These are phyloP conservation scores for Podarcis muralis DNA, from an alignment of 2,113 vertebrate genomes.

Conservation along the genomic window DNA sequence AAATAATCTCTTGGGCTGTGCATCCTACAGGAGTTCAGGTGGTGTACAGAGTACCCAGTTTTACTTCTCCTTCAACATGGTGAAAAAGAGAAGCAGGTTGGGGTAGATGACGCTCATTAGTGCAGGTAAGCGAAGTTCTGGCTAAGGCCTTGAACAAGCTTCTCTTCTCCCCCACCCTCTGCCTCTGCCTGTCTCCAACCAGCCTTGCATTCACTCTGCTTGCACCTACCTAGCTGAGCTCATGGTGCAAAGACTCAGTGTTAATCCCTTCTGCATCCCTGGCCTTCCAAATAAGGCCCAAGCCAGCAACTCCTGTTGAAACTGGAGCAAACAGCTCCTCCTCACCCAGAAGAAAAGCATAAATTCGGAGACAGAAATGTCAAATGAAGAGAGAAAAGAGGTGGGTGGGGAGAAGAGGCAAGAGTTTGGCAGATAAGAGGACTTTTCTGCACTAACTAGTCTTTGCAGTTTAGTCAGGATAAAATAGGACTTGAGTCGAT, in stretches of 20 bases:
- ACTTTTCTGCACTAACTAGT: not conserved
- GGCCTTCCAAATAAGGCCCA: not conserved
- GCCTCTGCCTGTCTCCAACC: not conserved
- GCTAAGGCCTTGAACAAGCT: too few relatives aligned
- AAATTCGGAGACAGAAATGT: not conserved
- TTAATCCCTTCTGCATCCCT: not conserved
- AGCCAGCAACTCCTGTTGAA: not conserved
- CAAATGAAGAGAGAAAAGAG: too few relatives aligned
- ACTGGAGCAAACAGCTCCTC: not conserved
- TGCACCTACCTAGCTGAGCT: not conserved
- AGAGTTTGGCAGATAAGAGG: too few relatives aligned
- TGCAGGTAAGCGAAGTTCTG: too few relatives aligned
- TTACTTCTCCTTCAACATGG: not conserved
- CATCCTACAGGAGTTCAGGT: not conserved
- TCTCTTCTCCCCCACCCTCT: not conserved
- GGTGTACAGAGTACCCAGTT: not conserved
- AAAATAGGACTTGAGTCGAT: not conserved
- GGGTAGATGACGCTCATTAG: not conserved
- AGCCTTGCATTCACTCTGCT: not conserved
- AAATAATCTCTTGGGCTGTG: too few relatives aligned
- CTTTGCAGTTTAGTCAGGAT: not conserved
- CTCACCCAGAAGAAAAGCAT: not conserved
- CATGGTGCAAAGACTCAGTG: not conserved
- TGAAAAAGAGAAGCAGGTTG: not conserved
- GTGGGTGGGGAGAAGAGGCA: not conserved